A percentile compares a stretch with the other conserved stretches of the same genome.
These are phyloP conservation scores for Isoperla grammatica DNA, from an alignment of 2,888 invertebrate species.

Conservation along the genomic window DNA sequence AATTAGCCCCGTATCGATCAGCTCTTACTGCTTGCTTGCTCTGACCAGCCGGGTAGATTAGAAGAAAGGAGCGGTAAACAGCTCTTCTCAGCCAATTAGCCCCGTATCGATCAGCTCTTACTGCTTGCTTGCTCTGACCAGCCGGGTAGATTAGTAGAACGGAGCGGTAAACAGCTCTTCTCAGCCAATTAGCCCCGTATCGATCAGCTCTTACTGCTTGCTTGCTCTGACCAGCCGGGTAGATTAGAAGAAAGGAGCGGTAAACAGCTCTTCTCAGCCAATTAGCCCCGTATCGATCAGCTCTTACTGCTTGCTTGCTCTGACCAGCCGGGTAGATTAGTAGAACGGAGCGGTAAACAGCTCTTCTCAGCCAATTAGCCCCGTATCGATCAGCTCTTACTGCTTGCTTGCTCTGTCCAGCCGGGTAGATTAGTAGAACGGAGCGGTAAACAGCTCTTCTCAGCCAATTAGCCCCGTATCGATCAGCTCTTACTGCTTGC, in stretches of 20 bases:
- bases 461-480: no score
- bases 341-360: no score
- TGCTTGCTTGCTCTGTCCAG: no score
- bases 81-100: conserved; percentile 8
- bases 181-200: background rate
- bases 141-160: no score
- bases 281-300: background rate
- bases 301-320: background rate
- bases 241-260: background rate
- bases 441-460: no score
- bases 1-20: conserved; percentile 10
- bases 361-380: no score
- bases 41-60: background rate
- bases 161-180: background rate
- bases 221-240: background rate
- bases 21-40: background rate
- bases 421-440: no score
- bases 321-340: no score
- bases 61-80: background rate
- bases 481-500: no score
- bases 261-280: no score
- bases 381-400: no score
- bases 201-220: background rate
- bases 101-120: background rate
- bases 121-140: background rate